Percentiles rank a stretch among this genome's conserved stretches.
These are phyloP conservation scores for Idaea dimidiata DNA, from an alignment of 2,888 invertebrate genomes.

Conservation along the genomic window DNA sequence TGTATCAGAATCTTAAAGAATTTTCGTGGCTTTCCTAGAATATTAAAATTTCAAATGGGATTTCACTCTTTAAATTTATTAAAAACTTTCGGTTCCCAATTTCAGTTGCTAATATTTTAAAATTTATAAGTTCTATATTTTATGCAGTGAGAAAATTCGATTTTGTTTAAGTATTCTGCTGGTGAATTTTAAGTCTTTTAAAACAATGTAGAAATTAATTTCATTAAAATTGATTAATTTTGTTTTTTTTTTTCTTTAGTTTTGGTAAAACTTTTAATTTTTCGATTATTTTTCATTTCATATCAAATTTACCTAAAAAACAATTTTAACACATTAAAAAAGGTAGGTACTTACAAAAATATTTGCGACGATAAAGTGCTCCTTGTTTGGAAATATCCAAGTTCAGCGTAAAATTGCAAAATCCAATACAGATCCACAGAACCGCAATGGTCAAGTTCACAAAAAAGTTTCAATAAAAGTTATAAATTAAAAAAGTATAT, in stretches of 20 bases:
- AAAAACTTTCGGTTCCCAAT: not conserved
- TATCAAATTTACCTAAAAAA: not conserved
- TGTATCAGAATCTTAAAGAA: not conserved
- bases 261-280: not conserved
- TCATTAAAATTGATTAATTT: not conserved
- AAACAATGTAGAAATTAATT: not conserved
- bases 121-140: not conserved
- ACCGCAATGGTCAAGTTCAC: constrained; percentile 52
- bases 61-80: not conserved
- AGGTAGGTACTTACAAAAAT: constrained; percentile 68
- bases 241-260: not conserved
- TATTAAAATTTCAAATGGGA: not conserved
- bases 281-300: not conserved
- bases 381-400: constrained; percentile 77
- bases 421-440: constrained; percentile 63
- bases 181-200: not conserved
- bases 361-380: constrained; percentile 73
- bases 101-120: not conserved
- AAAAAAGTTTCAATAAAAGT: constrained; percentile 37
- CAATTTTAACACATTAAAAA: not conserved
- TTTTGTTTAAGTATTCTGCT: not conserved
- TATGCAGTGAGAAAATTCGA: not conserved
- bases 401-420: constrained; percentile 69
- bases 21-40: not conserved
- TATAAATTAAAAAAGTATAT: constrained; percentile 45